These are phyloP conservation scores for Neodon shergylaensis DNA, from an alignment of 2,113 vertebrate species.

Conservation along the genomic window DNA sequence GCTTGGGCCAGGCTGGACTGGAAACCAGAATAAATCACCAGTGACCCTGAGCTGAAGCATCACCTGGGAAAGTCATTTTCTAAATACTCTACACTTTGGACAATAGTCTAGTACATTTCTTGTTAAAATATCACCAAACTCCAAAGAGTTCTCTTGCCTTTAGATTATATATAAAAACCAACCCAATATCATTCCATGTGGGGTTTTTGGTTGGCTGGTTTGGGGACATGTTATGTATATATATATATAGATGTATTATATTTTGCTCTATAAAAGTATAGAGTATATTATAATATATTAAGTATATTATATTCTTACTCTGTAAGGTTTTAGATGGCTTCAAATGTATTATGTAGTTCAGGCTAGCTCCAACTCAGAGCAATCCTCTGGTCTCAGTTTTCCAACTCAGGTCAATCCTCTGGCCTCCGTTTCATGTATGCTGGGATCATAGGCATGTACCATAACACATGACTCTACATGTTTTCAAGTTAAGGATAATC, in stretches of 20 bases:
- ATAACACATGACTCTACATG: background rate
- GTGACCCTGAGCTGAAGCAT: background rate
- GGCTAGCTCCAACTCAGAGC: background rate
- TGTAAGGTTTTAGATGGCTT: background rate
- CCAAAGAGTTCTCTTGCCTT: slow-evolving; percentile 31
- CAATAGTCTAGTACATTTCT: background rate
- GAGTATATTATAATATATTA: background rate
- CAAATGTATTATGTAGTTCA: background rate
- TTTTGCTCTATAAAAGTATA: background rate
- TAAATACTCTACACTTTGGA: slow-evolving; percentile 58
- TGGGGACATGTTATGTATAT: background rate
- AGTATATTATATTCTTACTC: background rate
- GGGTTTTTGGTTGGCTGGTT: background rate
- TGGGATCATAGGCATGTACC: background rate
- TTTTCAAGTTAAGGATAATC: slow-evolving; percentile 11
- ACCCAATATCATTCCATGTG: background rate
- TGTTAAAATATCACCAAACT: slow-evolving; percentile 45
- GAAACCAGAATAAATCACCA: slow-evolving; percentile 69
- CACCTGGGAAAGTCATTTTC: slow-evolving; percentile 58
- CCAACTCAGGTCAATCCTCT: background rate
- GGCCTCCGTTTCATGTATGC: background rate
- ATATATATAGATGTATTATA: background rate
- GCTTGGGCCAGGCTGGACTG: slow-evolving; percentile 23
- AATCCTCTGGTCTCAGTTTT: background rate
- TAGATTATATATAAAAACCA: slow-evolving; percentile 42